Percentiles rank a stretch among this genome's conserved stretches.
Evolutionary conservation across 2,888 invertebrate species (phyloP).

Genomic region (Chrysodeixis includens): DNA sequence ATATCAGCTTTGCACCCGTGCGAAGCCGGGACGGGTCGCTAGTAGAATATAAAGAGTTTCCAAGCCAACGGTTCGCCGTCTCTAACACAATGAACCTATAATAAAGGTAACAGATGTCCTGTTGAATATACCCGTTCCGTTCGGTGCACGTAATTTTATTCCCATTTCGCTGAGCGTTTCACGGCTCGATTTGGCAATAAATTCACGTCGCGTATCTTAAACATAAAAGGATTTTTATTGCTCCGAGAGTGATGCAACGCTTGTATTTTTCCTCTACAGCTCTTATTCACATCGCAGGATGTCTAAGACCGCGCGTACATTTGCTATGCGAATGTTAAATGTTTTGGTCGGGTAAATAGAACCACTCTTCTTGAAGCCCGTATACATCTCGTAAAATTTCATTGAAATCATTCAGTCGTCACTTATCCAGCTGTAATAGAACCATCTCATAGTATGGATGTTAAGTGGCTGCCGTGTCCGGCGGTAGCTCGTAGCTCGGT

Average conservation of each 20-base stretch:
- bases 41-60: too few relatives aligned
- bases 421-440: not conserved
- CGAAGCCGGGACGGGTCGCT: too few relatives aligned
- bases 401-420: not conserved
- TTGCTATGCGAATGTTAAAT: constrained; percentile 3
- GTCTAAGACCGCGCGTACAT: constrained; percentile 7
- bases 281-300: constrained; percentile 7
- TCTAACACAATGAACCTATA: not conserved
- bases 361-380: not conserved
- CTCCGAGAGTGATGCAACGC: constrained; percentile 27
- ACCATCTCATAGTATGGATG: not conserved
- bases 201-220: constrained; percentile 42
- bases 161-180: constrained; percentile 23
- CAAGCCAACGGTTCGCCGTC: not conserved
- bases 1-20: too few relatives aligned
- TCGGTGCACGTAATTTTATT: constrained; percentile 29
- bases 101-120: constrained; percentile 17
- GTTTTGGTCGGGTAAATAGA: not conserved
- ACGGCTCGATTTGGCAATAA: constrained; percentile 27
- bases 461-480: not conserved
- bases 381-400: not conserved
- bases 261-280: constrained; percentile 16
- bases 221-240: constrained; percentile 46
- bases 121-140: constrained; percentile 26
- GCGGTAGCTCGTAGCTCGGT: not conserved